Evolutionary conservation across 2,888 invertebrate species (phyloP).

Genomic region (Spodoptera exigua): DNA sequence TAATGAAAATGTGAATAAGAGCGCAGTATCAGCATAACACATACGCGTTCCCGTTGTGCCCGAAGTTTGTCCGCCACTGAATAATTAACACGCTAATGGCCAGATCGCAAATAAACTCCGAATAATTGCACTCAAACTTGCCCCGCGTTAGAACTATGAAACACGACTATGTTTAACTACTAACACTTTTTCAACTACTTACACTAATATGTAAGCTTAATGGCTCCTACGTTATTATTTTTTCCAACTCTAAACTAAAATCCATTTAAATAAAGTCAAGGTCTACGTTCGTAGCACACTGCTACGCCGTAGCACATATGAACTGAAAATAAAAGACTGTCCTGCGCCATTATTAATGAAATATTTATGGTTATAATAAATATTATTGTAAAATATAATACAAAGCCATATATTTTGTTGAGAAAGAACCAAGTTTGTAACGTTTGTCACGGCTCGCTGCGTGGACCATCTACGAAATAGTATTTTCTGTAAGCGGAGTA

Average conservation of each 20-base stretch:
- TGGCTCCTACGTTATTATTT: constrained; percentile 21
- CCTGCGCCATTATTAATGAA: constrained; percentile 46
- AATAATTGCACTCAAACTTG: constrained; percentile 83
- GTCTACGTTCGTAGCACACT: constrained; percentile 50
- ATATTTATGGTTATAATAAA: constrained; percentile 59
- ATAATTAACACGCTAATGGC: constrained; percentile 86
- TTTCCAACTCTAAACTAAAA: constrained; percentile 6
- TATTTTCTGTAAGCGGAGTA: constrained; percentile 53
- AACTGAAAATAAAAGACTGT: constrained; percentile 36
- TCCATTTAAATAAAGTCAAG: constrained; percentile 32
- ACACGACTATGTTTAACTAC: constrained; percentile 60
- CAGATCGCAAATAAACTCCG: constrained; percentile 84
- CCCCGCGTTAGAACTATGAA: constrained; percentile 66
- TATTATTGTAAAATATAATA: constrained; percentile 60
- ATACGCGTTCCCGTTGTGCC: constrained; percentile 56
- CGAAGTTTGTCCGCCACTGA: constrained; percentile 73
- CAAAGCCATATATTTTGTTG: constrained; percentile 57
- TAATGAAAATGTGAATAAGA: constrained; percentile 52
- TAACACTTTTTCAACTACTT: constrained; percentile 41
- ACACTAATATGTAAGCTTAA: constrained; percentile 9
- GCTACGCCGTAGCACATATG: constrained; percentile 57
- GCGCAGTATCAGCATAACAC: constrained; percentile 60
- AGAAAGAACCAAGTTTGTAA: constrained; percentile 60
- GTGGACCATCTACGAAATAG: constrained; percentile 64
- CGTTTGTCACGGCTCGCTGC: constrained; percentile 64